A percentile compares a stretch with the other conserved stretches of the same genome.
phyloP scores from a whole-genome alignment of 2,113 vertebrate species.

The Columbina picui region DNA sequence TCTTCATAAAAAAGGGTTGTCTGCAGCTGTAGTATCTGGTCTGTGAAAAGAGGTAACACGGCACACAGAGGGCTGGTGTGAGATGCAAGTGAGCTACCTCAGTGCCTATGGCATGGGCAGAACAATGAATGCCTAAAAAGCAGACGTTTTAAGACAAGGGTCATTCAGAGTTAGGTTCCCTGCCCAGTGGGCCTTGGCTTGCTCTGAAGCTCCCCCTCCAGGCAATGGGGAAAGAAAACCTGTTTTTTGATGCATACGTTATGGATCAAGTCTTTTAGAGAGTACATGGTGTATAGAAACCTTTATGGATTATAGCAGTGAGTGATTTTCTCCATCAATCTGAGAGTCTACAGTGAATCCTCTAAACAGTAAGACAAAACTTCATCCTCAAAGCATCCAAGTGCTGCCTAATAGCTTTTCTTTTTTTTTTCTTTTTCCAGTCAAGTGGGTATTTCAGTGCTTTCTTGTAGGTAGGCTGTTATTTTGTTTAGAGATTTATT shows the following conservation, averaged over 20 bases:
- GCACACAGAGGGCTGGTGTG: background rate
- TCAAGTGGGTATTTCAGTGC: background rate
- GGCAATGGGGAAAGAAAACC: background rate
- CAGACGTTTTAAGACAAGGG: background rate
- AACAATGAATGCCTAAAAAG: background rate
- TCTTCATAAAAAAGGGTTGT: background rate
- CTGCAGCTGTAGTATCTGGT: background rate
- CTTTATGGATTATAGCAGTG: background rate
- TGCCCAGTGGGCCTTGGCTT: background rate
- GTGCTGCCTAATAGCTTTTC: background rate
- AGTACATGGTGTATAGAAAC: background rate
- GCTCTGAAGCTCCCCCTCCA: background rate
- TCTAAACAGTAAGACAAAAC: background rate
- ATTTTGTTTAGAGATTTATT: background rate
- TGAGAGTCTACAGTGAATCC: background rate
- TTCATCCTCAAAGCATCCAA: background rate
- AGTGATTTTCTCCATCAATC: background rate
- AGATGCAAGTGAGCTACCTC: background rate
- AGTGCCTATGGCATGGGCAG: background rate
- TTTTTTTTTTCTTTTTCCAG: background rate
- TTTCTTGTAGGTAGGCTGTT: background rate
- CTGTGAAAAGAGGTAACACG: background rate
- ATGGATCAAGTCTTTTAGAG: background rate
- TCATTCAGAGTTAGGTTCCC: background rate
- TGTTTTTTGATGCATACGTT: background rate